These are phyloP conservation scores for Camponotus pennsylvanicus DNA, from an alignment of 1,140 invertebrate species.

Conservation along the genomic window DNA sequence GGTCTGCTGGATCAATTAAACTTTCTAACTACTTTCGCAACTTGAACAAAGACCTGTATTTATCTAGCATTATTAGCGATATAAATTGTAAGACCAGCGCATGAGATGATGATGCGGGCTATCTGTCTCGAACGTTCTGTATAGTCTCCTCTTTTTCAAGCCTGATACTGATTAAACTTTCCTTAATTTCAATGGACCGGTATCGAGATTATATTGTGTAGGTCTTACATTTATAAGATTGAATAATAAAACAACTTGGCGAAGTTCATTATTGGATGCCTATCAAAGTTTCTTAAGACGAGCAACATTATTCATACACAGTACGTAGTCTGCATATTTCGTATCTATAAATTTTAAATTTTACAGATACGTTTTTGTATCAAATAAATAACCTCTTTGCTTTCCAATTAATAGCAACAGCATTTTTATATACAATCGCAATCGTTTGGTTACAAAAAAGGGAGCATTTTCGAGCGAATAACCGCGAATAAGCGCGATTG, in stretches of 20 bases:
- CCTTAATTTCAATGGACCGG: slow-evolving; percentile 33
- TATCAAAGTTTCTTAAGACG: slow-evolving; percentile 5
- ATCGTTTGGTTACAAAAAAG: slow-evolving; percentile 21
- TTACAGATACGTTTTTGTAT: background rate
- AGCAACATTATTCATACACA: slow-evolving; percentile 8
- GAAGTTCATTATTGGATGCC: slow-evolving; percentile 32
- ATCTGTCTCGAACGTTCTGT: background rate
- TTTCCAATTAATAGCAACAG: background rate
- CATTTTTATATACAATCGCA: background rate
- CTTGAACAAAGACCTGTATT: slow-evolving; percentile 41
- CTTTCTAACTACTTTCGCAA: slow-evolving; percentile 57
- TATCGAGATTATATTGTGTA: background rate
- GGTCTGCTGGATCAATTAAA: slow-evolving; percentile 36
- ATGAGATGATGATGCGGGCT: slow-evolving; percentile 34
- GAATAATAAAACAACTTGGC: slow-evolving; percentile 27
- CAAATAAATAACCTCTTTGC: background rate
- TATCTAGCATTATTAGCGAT: slow-evolving; percentile 48
- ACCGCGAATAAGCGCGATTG: background rate
- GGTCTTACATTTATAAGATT: slow-evolving; percentile 17
- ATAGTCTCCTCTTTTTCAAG: slow-evolving; percentile 11
- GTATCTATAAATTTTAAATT: background rate
- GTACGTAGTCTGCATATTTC: no score
- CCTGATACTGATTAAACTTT: slow-evolving; percentile 50
- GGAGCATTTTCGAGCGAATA: background rate
- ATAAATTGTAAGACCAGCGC: slow-evolving; percentile 25